These are phyloP conservation scores for Cartodere bifasciata DNA, from an alignment of 2,888 invertebrate species.

Conservation along the genomic window DNA sequence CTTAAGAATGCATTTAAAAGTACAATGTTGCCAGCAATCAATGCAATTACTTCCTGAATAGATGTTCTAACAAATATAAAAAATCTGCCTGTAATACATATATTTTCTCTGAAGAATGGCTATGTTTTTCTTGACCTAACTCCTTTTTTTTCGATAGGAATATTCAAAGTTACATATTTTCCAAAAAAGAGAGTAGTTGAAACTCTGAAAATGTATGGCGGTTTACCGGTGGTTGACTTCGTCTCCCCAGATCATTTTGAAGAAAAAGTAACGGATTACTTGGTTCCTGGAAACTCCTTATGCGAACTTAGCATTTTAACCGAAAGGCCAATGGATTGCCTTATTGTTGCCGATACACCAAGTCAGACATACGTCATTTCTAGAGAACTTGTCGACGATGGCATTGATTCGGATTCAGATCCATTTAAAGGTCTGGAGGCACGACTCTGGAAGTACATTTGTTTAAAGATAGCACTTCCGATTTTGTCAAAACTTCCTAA, in stretches of 20 bases:
- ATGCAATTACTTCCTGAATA: no score
- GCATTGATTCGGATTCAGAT: slow-evolving; percentile 31
- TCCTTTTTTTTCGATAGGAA: slow-evolving; percentile 1
- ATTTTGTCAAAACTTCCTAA: slow-evolving; percentile 40
- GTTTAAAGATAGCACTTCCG: slow-evolving; percentile 41
- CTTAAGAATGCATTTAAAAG: no score
- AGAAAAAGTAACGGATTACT: slow-evolving; percentile 39
- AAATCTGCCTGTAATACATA: no score
- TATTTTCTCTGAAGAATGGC: no score
- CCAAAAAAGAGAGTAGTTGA: slow-evolving; percentile 34
- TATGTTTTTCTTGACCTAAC: no score
- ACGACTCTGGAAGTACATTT: slow-evolving; percentile 47
- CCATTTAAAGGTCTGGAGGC: slow-evolving; percentile 33
- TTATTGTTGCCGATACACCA: slow-evolving; percentile 44
- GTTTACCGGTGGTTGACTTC: slow-evolving; percentile 43
- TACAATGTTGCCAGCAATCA: no score
- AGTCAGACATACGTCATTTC: slow-evolving; percentile 40
- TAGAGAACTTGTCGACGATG: slow-evolving; percentile 33
- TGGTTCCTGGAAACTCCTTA: slow-evolving; percentile 47
- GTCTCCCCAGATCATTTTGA: slow-evolving; percentile 37
- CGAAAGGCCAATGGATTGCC: slow-evolving; percentile 40
- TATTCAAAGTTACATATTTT: slow-evolving; percentile 13
- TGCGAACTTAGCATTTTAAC: slow-evolving; percentile 47
- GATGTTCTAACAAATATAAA: no score
- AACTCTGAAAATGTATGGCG: slow-evolving; percentile 37